Percentiles rank a stretch among this genome's conserved stretches.
Evolutionary conservation across 1,140 invertebrate genomes (phyloP).

Genomic region (Cheumatopsyche charites): DNA sequence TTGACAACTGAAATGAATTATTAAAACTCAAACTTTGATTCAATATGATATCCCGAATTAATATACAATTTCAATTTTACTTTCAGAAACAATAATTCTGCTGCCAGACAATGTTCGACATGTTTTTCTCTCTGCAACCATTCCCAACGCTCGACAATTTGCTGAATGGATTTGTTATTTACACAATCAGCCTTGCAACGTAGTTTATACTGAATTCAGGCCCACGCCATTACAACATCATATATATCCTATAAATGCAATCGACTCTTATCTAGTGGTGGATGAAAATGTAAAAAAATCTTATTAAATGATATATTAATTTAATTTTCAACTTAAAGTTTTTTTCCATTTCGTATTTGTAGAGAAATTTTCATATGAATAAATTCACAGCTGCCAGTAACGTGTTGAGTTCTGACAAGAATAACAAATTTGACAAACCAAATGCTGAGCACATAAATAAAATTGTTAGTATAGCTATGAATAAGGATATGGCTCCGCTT

Average conservation of each 20-base stretch:
- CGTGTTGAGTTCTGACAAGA: conserved; percentile 63
- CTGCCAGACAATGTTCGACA: conserved; percentile 97
- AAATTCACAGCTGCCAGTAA: conserved; percentile 95
- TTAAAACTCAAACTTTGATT: background rate
- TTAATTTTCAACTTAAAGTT: background rate
- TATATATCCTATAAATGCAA: conserved; percentile 92
- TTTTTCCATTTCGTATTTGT: conserved; percentile 18
- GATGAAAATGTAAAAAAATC: conserved; percentile 77
- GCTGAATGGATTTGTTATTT: conserved; percentile 98
- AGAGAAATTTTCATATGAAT: conserved; percentile 94
- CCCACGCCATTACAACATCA: conserved; percentile 98
- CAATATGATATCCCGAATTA: background rate
- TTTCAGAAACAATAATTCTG: conserved; percentile 93
- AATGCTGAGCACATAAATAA: background rate
- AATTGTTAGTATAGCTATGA: conserved; percentile 71
- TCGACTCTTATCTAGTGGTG: conserved; percentile 95
- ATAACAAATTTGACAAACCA: background rate
- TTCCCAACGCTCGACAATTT: conserved; percentile 98
- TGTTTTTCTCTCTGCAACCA: conserved; percentile 98
- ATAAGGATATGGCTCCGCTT: conserved; percentile 94
- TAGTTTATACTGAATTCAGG: conserved; percentile 98
- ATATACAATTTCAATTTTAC: background rate
- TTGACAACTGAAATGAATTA: background rate
- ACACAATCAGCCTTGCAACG: conserved; percentile 97
- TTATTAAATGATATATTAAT: background rate